phyloP scores from a whole-genome alignment of 1,140 invertebrate species.

The Drosophila repleta region DNA sequence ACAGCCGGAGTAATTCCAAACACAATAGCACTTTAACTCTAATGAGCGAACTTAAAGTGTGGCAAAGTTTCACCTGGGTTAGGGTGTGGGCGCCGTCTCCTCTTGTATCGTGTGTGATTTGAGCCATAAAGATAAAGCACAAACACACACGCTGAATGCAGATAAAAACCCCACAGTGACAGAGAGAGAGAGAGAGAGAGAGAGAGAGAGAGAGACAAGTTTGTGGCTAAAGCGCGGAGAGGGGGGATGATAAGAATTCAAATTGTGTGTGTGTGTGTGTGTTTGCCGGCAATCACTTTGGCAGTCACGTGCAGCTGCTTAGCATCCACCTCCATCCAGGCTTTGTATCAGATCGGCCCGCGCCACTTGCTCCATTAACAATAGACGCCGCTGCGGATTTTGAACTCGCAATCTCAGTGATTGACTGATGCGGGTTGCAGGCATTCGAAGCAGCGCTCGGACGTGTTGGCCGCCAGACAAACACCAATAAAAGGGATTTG shows the following conservation, averaged over 20 bases:
- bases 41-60: conserved; percentile 69
- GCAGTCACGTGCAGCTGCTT: conserved; percentile 80
- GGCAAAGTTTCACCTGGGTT: conserved; percentile 61
- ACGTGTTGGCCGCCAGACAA: conserved; percentile 56
- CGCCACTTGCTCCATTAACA: conserved; percentile 66
- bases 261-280: not conserved
- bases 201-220: too few relatives aligned
- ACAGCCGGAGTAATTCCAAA: conserved; percentile 18
- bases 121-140: conserved; percentile 75
- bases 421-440: conserved; percentile 74
- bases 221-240: conserved; percentile 12
- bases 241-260: conserved; percentile 24
- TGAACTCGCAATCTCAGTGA: conserved; percentile 66
- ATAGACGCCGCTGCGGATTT: conserved; percentile 43
- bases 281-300: conserved; percentile 42
- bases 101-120: conserved; percentile 52
- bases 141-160: conserved; percentile 38
- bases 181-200: too few relatives aligned
- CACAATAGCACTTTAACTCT: conserved; percentile 58
- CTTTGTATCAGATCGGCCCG: conserved; percentile 35
- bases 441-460: conserved; percentile 44
- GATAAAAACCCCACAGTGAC: conserved; percentile 48
- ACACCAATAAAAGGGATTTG: conserved; percentile 32
- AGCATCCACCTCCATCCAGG: conserved; percentile 57
- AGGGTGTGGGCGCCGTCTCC: conserved; percentile 6